A percentile compares a stretch with the other conserved stretches of the same genome.
These are phyloP conservation scores for Drosophila setosimentum DNA, from an alignment of 2,888 invertebrate genomes.

Conservation along the genomic window DNA sequence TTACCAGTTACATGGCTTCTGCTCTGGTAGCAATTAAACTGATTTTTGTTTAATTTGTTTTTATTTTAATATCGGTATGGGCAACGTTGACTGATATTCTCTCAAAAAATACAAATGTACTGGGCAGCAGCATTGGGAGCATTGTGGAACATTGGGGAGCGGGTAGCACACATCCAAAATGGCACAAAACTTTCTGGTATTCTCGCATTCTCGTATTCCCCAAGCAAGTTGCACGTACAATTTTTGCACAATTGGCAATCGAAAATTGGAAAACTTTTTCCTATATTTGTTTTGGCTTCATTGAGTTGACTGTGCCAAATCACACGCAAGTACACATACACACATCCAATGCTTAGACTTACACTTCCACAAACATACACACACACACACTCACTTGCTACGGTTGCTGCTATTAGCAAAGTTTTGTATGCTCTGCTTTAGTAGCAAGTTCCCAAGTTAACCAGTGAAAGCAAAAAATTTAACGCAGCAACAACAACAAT, in stretches of 20 bases:
- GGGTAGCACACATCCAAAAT: slow-evolving; percentile 53
- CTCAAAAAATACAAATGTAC: slow-evolving; percentile 31
- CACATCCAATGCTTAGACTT: slow-evolving; percentile 20
- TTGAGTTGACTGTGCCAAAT: slow-evolving; percentile 67
- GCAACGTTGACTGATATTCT: slow-evolving; percentile 37
- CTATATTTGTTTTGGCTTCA: slow-evolving; percentile 80
- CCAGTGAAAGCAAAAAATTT: slow-evolving; percentile 57
- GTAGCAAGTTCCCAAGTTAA: slow-evolving; percentile 57
- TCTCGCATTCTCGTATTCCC: slow-evolving; percentile 72
- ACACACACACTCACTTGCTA: slow-evolving; percentile 31
- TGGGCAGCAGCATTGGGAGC: slow-evolving; percentile 6
- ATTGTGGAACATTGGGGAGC: background rate
- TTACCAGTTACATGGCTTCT: slow-evolving; percentile 3
- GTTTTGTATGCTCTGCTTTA: slow-evolving; percentile 64
- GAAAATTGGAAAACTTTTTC: slow-evolving; percentile 80
- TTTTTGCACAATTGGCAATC: slow-evolving; percentile 79
- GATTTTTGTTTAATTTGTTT: slow-evolving; percentile 49
- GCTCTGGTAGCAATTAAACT: slow-evolving; percentile 33
- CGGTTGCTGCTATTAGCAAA: slow-evolving; percentile 72
- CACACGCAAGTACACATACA: slow-evolving; percentile 15
- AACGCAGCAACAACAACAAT: slow-evolving; percentile 32
- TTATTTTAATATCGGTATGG: slow-evolving; percentile 37
- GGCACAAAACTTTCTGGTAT: slow-evolving; percentile 68
- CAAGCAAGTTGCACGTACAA: slow-evolving; percentile 67
- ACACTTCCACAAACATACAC: slow-evolving; percentile 9